Percentiles rank a stretch among this genome's conserved stretches.
Conservation (phyloP, 2,797 vertebrate species). For the Bradypus variegatus region DNA sequence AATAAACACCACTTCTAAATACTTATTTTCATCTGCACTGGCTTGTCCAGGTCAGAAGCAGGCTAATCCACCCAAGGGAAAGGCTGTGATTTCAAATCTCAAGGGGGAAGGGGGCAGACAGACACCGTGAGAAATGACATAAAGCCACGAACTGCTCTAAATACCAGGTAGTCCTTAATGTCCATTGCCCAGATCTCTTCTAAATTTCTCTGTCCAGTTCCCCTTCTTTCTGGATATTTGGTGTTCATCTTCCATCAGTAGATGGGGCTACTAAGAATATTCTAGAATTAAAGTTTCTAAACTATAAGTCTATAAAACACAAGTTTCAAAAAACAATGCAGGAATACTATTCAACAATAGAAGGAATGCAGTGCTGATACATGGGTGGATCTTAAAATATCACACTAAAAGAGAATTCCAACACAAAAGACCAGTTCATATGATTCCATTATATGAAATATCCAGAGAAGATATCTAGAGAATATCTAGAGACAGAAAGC, state of each 20-base stretch:
- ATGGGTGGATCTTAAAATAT: accelerated
- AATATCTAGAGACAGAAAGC: too few relatives aligned
- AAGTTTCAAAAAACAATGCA: accelerated
- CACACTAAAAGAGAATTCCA: accelerated
- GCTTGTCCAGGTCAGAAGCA: neutral
- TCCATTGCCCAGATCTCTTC: accelerated
- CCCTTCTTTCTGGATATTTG: neutral
- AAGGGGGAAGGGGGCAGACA: too few relatives aligned
- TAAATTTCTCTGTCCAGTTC: neutral
- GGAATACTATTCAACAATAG: too few relatives aligned
- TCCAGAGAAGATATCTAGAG: accelerated
- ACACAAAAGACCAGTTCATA: accelerated
- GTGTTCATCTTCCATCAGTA: neutral
- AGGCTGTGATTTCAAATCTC: too few relatives aligned
- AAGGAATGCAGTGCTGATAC: accelerated
- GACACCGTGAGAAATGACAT: accelerated
- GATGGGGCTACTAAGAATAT: neutral
- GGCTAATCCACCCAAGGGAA: too few relatives aligned
- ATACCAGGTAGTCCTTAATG: accelerated
- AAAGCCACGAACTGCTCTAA: too few relatives aligned
- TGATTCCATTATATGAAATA: accelerated
- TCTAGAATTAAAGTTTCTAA: neutral
- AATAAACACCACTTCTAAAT: accelerated
- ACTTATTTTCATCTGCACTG: too few relatives aligned
- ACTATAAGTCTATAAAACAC: accelerated